phyloP scores from a whole-genome alignment of 2,797 vertebrate genomes.

The Clarias fuscus region DNA sequence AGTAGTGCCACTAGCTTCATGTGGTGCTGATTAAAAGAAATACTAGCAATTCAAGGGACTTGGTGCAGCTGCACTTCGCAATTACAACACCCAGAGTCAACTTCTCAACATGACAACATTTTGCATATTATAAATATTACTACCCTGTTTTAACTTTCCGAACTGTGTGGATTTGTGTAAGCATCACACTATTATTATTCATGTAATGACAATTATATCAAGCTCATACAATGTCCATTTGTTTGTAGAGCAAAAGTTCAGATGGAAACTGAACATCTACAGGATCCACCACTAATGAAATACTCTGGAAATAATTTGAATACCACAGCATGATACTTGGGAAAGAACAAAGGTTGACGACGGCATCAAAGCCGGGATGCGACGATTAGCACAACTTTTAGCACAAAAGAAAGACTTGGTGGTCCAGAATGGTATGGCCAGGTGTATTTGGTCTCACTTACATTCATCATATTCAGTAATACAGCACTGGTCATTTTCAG shows the following conservation, averaged over 20 bases:
- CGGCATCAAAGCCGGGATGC: background rate
- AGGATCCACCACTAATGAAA: background rate
- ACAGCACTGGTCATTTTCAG: background rate
- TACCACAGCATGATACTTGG: background rate
- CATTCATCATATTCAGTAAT: background rate
- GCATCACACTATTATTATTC: background rate
- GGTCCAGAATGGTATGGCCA: background rate
- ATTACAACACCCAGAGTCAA: background rate
- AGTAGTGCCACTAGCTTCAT: background rate
- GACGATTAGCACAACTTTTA: background rate
- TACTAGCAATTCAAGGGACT: background rate
- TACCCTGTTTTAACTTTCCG: background rate
- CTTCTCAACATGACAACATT: background rate
- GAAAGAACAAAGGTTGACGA: background rate
- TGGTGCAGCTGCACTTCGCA: background rate
- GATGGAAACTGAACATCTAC: background rate
- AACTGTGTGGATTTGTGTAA: background rate
- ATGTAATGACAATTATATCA: background rate
- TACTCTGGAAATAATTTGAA: conserved; percentile 15
- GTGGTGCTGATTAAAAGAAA: background rate
- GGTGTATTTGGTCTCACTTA: background rate
- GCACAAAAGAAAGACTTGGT: background rate
- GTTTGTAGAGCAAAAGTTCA: background rate
- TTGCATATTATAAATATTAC: background rate
- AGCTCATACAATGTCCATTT: background rate